A percentile compares a stretch with the other conserved stretches of the same genome.
Evolutionary conservation across 2,113 vertebrate species (phyloP).

Genomic region (Mohoua ochrocephala): DNA sequence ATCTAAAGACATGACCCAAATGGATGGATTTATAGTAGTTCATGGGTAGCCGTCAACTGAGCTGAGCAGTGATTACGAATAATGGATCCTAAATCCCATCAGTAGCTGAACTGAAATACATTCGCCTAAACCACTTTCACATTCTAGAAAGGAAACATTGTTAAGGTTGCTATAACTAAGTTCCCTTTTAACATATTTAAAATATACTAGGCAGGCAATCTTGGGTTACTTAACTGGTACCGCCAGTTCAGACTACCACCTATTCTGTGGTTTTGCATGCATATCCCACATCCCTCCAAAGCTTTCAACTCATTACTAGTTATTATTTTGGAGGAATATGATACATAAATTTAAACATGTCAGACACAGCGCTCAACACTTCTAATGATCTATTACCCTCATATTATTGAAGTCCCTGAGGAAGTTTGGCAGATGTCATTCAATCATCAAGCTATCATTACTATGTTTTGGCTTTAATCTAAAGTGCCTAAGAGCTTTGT

Average conservation of each 20-base stretch:
- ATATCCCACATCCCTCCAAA: neutral
- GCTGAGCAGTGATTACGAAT: neutral
- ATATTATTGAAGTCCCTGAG: constrained; percentile 72
- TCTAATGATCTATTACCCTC: constrained; percentile 77
- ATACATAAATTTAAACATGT: constrained; percentile 75
- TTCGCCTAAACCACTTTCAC: neutral
- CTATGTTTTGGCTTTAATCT: constrained; percentile 46
- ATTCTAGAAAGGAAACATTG: neutral
- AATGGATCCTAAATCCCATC: neutral
- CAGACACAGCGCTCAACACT: constrained; percentile 70
- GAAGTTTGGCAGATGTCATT: constrained; percentile 65
- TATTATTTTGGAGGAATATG: constrained; percentile 61
- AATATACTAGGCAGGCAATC: neutral
- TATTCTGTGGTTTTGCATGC: constrained; percentile 23
- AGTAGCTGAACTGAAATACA: neutral
- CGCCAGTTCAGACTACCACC: constrained; percentile 43
- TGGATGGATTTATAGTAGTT: neutral
- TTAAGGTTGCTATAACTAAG: neutral
- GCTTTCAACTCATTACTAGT: constrained; percentile 50
- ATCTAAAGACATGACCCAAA: neutral
- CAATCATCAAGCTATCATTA: constrained; percentile 61
- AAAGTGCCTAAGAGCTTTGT: constrained; percentile 24
- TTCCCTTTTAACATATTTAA: neutral
- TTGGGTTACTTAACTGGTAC: constrained; percentile 34
- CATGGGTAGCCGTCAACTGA: neutral